A percentile compares a stretch with the other conserved stretches of the same genome.
Evolutionary conservation across 1,140 invertebrate genomes (phyloP).

Genomic region (Drosophila takahashii): DNA sequence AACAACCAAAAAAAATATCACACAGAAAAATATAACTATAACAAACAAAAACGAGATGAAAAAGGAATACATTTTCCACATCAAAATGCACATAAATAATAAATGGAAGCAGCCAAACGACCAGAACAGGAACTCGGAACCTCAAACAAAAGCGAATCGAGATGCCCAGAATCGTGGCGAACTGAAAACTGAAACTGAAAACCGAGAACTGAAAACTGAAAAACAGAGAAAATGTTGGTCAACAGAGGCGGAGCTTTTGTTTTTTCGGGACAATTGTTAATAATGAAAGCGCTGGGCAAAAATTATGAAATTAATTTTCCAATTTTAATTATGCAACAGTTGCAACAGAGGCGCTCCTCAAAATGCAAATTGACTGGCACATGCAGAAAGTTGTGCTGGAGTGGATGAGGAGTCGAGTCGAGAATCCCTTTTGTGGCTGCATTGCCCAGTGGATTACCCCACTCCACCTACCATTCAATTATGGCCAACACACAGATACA

Average conservation of each 20-base stretch:
- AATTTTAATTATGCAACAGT: constrained; percentile 81
- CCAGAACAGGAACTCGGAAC: constrained; percentile 57
- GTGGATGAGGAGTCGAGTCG: constrained; percentile 7
- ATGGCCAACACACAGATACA: constrained; percentile 13
- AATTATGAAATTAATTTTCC: constrained; percentile 81
- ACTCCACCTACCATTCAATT: constrained; percentile 16
- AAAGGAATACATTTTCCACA: constrained; percentile 71
- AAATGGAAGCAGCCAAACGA: constrained; percentile 66
- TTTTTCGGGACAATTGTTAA: constrained; percentile 60
- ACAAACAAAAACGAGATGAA: constrained; percentile 41
- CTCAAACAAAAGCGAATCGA: constrained; percentile 41
- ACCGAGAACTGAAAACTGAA: background rate
- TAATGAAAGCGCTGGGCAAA: constrained; percentile 61
- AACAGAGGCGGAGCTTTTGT: constrained; percentile 51
- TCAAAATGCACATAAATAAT: constrained; percentile 83
- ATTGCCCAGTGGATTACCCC: constrained; percentile 13
- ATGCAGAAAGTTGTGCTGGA: constrained; percentile 12
- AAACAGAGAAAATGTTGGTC: constrained; percentile 37
- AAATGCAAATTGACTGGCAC: constrained; percentile 67
- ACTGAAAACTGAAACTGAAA: background rate
- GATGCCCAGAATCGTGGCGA: constrained; percentile 15
- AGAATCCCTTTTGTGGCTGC: constrained; percentile 39
- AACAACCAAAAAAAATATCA: constrained; percentile 23
- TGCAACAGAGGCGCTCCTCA: constrained; percentile 40
- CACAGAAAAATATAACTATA: constrained; percentile 18